These are phyloP conservation scores for Actinernus sp. DNA, from an alignment of 92 coral and sea anemone species.

Conservation along the genomic window DNA sequence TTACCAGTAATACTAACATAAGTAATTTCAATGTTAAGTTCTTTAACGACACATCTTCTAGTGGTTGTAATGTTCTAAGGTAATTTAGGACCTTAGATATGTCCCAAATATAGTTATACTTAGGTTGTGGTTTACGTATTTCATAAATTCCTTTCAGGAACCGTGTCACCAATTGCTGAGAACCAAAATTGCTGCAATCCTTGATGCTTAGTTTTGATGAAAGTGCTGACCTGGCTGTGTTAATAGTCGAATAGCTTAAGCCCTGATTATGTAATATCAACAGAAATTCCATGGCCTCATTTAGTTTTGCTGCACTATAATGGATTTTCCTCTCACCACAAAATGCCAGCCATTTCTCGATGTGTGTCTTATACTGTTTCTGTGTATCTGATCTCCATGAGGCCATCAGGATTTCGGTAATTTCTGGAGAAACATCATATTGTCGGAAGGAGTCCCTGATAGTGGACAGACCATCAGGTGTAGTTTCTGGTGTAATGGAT, in stretches of 20 bases:
- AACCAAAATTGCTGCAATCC: too few relatives aligned
- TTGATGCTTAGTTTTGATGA: too few relatives aligned
- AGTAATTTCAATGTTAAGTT: too few relatives aligned
- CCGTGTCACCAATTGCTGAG: too few relatives aligned
- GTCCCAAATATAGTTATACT: too few relatives aligned
- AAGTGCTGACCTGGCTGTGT: too few relatives aligned
- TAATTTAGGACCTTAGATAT: too few relatives aligned
- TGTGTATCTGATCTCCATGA: conserved; percentile 41
- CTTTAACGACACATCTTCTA: too few relatives aligned
- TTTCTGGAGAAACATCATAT: conserved; percentile 50
- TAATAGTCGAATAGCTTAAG: conserved; percentile 63
- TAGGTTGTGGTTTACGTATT: too few relatives aligned
- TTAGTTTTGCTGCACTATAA: conserved; percentile 65
- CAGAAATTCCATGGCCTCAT: conserved; percentile 59
- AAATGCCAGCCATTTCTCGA: conserved; percentile 44
- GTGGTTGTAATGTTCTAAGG: too few relatives aligned
- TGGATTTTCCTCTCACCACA: conserved; percentile 45
- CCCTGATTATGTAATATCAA: conserved; percentile 55
- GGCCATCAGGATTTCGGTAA: conserved; percentile 52
- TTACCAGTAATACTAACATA: too few relatives aligned
- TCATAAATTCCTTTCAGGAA: too few relatives aligned
- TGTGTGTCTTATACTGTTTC: conserved; percentile 48
- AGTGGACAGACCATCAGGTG: conserved; percentile 47
- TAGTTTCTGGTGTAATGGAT: conserved; percentile 47
- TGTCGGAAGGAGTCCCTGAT: conserved; percentile 54